Evolutionary conservation across 2,888 invertebrate species (phyloP).

Genomic region (Pedicia rivosa): DNA sequence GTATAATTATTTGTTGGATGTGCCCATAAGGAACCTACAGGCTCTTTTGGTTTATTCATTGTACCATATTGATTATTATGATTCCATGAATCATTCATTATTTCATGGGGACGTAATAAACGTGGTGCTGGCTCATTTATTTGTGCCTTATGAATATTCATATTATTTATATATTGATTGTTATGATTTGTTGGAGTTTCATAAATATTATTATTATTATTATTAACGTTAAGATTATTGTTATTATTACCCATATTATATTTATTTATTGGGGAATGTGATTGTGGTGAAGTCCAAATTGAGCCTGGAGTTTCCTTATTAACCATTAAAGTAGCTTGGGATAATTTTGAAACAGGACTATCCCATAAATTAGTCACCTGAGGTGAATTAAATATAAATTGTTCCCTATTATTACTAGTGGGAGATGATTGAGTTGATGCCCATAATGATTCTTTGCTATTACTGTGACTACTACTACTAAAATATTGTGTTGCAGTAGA

Average conservation of each 20-base stretch:
- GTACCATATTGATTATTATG: conserved; percentile 2
- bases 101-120: conserved; percentile 14
- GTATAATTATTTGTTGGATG: conserved; percentile 8
- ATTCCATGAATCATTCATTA: conserved; percentile 16
- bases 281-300: conserved; percentile 12
- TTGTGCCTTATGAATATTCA: not conserved
- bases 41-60: conserved; percentile 7
- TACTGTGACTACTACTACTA: conserved; percentile 21
- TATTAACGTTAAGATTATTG: not conserved
- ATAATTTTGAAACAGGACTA: conserved; percentile 14
- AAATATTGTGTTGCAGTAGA: conserved; percentile 16
- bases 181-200: not conserved
- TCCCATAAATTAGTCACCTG: conserved; percentile 14
- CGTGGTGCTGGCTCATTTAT: conserved; percentile 10
- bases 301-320: conserved; percentile 13
- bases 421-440: conserved; percentile 25
- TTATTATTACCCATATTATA: not conserved
- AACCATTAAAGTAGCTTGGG: conserved; percentile 11
- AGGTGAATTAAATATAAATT: conserved; percentile 6
- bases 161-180: no score
- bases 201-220: not conserved
- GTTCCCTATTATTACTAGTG: conserved; percentile 20
- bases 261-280: not conserved
- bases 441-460: conserved; percentile 30
- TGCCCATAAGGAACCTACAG: conserved; percentile 14